These are phyloP conservation scores for Drosophila borborema DNA, from an alignment of 2,888 invertebrate species.

Conservation along the genomic window DNA sequence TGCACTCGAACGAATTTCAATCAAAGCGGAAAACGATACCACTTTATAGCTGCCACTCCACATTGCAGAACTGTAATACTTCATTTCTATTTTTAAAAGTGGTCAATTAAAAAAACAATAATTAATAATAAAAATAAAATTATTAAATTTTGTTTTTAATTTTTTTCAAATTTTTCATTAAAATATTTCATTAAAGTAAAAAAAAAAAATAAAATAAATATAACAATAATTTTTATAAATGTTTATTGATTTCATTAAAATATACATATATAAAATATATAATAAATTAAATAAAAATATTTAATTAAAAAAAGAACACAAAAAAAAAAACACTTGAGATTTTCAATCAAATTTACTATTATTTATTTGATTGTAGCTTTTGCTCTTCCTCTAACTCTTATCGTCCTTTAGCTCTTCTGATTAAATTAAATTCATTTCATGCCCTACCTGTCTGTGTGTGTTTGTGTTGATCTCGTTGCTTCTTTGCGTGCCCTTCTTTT, in stretches of 20 bases:
- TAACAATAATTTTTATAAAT: no score
- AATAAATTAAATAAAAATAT: no score
- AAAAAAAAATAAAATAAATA: no score
- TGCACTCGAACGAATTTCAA: conserved; percentile 13
- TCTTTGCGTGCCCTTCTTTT: conserved; percentile 26
- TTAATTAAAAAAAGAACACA: background rate
- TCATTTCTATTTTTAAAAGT: background rate
- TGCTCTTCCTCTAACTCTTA: conserved; percentile 24
- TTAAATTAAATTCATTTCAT: conserved; percentile 21
- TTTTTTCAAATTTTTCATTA: background rate
- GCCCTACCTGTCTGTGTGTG: background rate
- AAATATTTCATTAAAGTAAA: background rate
- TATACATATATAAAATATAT: no score
- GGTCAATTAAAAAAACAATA: background rate
- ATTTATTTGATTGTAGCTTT: conserved; percentile 5
- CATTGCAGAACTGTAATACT: background rate
- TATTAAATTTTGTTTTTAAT: no score
- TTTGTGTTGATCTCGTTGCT: conserved; percentile 31
- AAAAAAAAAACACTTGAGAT: background rate
- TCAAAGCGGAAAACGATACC: conserved; percentile 8
- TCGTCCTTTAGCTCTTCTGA: conserved; percentile 31
- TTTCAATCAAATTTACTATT: background rate
- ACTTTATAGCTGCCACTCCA: background rate
- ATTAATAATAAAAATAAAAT: background rate
- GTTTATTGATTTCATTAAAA: no score